phyloP scores from a whole-genome alignment of 2,113 vertebrate genomes.

The Pseudorasbora parva region DNA sequence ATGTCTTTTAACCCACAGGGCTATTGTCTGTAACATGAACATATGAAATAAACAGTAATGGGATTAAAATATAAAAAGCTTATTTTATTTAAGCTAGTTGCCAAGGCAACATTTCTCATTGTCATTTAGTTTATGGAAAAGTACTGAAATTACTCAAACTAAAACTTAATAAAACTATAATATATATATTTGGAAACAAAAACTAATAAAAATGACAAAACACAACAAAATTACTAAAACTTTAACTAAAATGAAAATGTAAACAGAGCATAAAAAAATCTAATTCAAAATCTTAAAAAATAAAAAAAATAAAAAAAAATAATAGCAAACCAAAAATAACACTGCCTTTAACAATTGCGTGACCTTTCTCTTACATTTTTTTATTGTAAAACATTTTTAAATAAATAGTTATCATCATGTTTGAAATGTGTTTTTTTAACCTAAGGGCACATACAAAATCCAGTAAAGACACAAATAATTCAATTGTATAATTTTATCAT shows the following conservation, averaged over 20 bases:
- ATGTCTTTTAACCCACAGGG: neutral
- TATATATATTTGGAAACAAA: neutral
- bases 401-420: neutral
- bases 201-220: neutral
- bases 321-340: too few species aligned
- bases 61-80: too few species aligned
- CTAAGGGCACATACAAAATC: neutral
- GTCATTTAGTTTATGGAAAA: too few species aligned
- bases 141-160: neutral
- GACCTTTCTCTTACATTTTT: too few species aligned
- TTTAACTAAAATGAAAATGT: too few species aligned
- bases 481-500: neutral
- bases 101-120: too few species aligned
- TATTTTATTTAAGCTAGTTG: too few species aligned
- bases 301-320: too few species aligned
- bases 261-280: neutral
- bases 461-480: neutral
- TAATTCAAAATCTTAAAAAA: neutral
- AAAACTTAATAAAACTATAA: neutral
- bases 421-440: neutral
- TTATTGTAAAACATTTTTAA: neutral
- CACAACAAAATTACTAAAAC: too few species aligned
- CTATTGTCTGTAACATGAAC: too few species aligned
- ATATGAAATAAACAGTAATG: too few species aligned
- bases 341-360: too few species aligned